A percentile compares a stretch with the other conserved stretches of the same genome.
phyloP scores from a whole-genome alignment of 92 coral and sea anemone genomes.

The Phymanthus crucifer region DNA sequence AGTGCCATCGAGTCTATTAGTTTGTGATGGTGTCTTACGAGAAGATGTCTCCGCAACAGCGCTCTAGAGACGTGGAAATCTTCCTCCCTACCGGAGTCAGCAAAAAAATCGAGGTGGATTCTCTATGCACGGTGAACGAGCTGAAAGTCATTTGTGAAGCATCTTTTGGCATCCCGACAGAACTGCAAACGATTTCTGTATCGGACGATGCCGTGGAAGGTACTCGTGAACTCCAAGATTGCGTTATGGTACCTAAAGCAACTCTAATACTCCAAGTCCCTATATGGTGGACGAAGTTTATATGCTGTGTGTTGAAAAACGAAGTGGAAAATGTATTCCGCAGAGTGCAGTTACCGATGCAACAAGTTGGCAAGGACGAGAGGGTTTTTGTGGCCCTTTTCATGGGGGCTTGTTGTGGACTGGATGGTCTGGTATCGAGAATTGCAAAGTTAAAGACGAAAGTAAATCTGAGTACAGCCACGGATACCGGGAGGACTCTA shows the following conservation, averaged over 20 bases:
- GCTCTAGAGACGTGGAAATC: slow-evolving; percentile 24
- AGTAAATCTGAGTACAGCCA: slow-evolving; percentile 40
- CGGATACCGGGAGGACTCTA: slow-evolving; percentile 67
- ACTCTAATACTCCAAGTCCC: slow-evolving; percentile 63
- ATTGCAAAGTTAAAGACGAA: slow-evolving; percentile 35
- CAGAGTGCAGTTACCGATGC: slow-evolving; percentile 82
- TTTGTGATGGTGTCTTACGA: slow-evolving; percentile 25
- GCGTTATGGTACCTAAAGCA: slow-evolving; percentile 15
- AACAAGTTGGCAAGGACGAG: slow-evolving; percentile 71
- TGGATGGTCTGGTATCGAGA: slow-evolving; percentile 44
- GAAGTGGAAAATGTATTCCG: slow-evolving; percentile 76
- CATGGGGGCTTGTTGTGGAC: slow-evolving; percentile 71
- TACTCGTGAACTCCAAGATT: slow-evolving; percentile 63
- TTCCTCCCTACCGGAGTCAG: slow-evolving; percentile 61
- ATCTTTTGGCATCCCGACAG: slow-evolving; percentile 67
- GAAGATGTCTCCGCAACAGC: slow-evolving; percentile 4
- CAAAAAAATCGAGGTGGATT: slow-evolving; percentile 35
- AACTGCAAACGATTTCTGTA: slow-evolving; percentile 51
- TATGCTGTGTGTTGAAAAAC: slow-evolving; percentile 69
- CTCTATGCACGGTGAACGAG: slow-evolving; percentile 49
- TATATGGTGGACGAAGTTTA: slow-evolving; percentile 77
- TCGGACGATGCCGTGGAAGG: slow-evolving; percentile 30
- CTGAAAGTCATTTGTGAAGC: slow-evolving; percentile 65
- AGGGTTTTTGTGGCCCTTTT: slow-evolving; percentile 70
- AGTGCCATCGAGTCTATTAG: neutral